Base-by-base conservation (phyloP, 2,888 invertebrate species). In the Mythimna loreyi region DNA sequence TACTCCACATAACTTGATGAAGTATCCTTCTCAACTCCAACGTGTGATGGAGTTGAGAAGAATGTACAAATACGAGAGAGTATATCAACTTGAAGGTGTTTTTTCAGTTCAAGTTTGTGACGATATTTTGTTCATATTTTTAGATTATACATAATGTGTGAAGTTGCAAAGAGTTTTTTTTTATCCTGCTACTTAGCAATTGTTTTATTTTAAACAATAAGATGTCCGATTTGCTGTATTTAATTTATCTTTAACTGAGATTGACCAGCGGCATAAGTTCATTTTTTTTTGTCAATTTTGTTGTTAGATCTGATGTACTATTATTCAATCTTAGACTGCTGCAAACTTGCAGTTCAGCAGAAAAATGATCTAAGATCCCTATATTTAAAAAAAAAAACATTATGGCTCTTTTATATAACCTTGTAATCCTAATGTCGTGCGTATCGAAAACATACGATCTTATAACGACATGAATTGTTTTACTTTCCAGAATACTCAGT, bases 1-100 rank as follows among this genome's bases (percentile, higher is more conserved):
- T 50, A 47, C 69, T 76, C 33, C 77, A 82, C 81, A 81, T 84
- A 85, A 85, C 85, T 86, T 81, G 50, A 72, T 79, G 68, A 88
- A 88, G 86, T 84, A 88, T 85, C 77, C 80, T 71, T n/a, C n/a
- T n/a, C n/a, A n/a, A n/a, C n/a, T n/a, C n/a, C n/a, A n/a, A n/a
- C 50, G 30, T 25, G 50, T 45, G 47, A 36, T 47, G 49, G 30
- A 75, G 59, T 55, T 60, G 60, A 56, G 65, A 84, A 85, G 80
- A 84, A 85, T 86, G 81, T 47, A 75, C 78, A 77, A 85, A 86
- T 80, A 82, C 69, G 65, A 33, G n/a, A 43, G 36, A 60, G 11
- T 64, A 30, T 75, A 72, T 72, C 60, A 78, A 79, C 62, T 76
- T 78, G 59, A 59, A 52, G 56, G 28, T 19, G 58, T 47, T 36